Base-by-base conservation (phyloP, 2,888 invertebrate species). In the Unio pictorum region DNA sequence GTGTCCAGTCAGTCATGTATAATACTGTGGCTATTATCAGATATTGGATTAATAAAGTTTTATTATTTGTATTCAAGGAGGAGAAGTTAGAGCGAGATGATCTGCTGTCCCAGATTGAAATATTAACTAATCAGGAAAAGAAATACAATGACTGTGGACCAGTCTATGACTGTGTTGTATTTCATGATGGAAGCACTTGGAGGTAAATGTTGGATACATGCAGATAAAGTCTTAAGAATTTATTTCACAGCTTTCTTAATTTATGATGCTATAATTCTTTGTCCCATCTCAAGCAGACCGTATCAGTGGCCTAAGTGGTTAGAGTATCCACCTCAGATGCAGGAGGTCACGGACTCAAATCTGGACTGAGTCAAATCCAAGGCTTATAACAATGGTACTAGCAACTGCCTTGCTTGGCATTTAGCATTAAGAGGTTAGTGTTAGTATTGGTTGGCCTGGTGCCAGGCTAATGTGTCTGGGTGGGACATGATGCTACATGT, bases 81-180 rank as follows among this genome's bases (percentile, higher is more conserved):
- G 96, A 97, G 72, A 97, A 96, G 90, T 91, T 95, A 45, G 91
- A 92, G 62, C 96, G 96, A 87, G 99, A 99, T 87, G 96, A 99
- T 87, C 90, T 96, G 23, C 97, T 98, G 84, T 93, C 94, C 18
- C 93, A 94, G 84, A 91, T 97, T 66, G 98, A 99, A 83, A 92
- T 95, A 72, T 91, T 99, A 71, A 94, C 93, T 81, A 92, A 91
- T 73, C 92, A 94, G 64, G 98, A 99, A 78, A 98, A 98, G 89
- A 95, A 96, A 87, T 96, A 94, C 89, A 92, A 91, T 68, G 97
- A 98, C 87, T 90, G 94, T 15, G 98, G 98, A 26, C 96, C 96
- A 3, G 93, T 95, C 7, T 97, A 95, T 89, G 99, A 99, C 90
- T 96, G 97, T 91, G 93, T 99, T 66, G 93, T 98, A 54, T 99